A percentile compares a stretch with the other conserved stretches of the same genome.
Evolutionary conservation across 1,140 invertebrate species (phyloP).

Genomic region (Trichonephila clavata): DNA sequence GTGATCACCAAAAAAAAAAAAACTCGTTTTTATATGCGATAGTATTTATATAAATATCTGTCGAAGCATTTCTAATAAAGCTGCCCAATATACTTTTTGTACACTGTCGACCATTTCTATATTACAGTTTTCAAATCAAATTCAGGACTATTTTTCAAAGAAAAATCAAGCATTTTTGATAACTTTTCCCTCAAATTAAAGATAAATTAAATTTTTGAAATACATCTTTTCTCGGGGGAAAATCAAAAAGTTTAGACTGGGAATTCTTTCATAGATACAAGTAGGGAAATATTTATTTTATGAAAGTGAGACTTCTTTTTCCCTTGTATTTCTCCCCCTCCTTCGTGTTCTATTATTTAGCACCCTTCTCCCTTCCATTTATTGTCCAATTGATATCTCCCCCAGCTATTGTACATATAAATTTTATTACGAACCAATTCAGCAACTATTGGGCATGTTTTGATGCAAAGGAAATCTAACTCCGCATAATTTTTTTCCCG

Average conservation of each 20-base stretch:
- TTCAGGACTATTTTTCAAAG: too few species aligned
- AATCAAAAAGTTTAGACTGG: neutral
- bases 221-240: too few species aligned
- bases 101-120: too few species aligned
- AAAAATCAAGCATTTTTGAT: too few species aligned
- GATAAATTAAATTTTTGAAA: too few species aligned
- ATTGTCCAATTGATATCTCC: slow-evolving; percentile 53
- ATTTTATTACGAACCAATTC: slow-evolving; percentile 53
- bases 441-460: slow-evolving; percentile 34
- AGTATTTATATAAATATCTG: too few species aligned
- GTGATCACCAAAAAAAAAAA: too few species aligned
- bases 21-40: too few species aligned
- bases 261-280: neutral
- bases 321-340: neutral
- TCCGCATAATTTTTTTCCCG: neutral
- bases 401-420: slow-evolving; percentile 31
- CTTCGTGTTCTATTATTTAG: slow-evolving; percentile 56
- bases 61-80: too few species aligned
- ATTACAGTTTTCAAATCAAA: too few species aligned
- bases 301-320: slow-evolving; percentile 13
- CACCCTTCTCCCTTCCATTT: slow-evolving; percentile 35
- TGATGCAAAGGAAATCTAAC: neutral
- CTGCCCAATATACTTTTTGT: too few species aligned
- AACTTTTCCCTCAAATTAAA: too few species aligned
- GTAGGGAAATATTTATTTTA: slow-evolving; percentile 50